phyloP scores from a whole-genome alignment of 2,888 invertebrate species.

The Incurvaria masculella region DNA sequence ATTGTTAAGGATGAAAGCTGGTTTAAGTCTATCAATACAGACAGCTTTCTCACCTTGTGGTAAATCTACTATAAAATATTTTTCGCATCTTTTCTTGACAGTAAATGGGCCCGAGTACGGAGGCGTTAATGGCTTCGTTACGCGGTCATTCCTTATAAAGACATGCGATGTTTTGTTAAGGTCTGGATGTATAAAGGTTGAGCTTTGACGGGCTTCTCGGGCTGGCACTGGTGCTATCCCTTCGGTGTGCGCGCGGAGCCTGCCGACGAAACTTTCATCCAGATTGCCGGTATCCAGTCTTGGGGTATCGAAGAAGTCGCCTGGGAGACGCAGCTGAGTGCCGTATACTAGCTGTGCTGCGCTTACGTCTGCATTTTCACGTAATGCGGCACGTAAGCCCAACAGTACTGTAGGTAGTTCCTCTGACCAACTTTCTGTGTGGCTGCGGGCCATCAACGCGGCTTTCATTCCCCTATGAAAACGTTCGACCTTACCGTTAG shows the following conservation, averaged over 20 bases:
- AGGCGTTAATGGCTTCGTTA: constrained; percentile 4
- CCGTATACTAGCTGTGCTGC: constrained; percentile 15
- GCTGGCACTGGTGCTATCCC: too few species aligned
- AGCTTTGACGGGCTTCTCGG: neutral
- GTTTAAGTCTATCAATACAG: constrained; percentile 13
- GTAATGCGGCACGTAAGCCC: constrained; percentile 12
- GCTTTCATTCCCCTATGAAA: constrained; percentile 13
- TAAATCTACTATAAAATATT: constrained; percentile 6
- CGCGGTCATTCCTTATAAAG: constrained; percentile 10
- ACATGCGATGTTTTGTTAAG: constrained; percentile 3
- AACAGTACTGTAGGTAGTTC: constrained; percentile 23
- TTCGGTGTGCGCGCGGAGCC: too few species aligned
- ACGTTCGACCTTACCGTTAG: constrained; percentile 15
- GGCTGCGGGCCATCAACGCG: constrained; percentile 7
- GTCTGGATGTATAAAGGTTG: constrained; percentile 7
- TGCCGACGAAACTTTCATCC: too few species aligned
- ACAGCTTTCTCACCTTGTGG: constrained; percentile 5
- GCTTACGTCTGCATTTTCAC: constrained; percentile 9
- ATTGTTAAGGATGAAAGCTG: too few species aligned
- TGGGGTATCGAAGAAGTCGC: constrained; percentile 11
- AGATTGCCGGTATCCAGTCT: neutral
- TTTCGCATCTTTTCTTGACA: constrained; percentile 8
- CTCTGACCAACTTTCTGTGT: constrained; percentile 15
- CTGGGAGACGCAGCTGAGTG: constrained; percentile 13
- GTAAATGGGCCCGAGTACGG: constrained; percentile 12